Conservation (phyloP, 1,140 invertebrate genomes). For the Plodia interpunctella region DNA sequence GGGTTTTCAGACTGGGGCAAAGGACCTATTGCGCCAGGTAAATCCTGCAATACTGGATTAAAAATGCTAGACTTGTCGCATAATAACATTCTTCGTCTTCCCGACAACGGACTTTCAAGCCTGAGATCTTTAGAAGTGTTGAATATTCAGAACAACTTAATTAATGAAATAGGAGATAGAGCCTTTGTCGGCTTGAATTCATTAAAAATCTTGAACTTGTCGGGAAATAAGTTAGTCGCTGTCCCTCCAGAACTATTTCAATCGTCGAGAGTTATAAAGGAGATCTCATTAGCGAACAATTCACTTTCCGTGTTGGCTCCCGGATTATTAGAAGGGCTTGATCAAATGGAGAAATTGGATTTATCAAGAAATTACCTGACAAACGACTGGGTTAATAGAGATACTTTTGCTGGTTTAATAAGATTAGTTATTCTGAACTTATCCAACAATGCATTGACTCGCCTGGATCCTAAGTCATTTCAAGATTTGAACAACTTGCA, state of each 20-base stretch:
- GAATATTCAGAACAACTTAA: conserved; percentile 85
- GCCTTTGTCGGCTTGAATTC: conserved; percentile 83
- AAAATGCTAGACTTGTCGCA: conserved; percentile 85
- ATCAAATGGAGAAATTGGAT: conserved; percentile 87
- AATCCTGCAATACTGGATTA: conserved; percentile 81
- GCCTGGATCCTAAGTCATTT: conserved; percentile 86
- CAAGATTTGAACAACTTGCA: conserved; percentile 87
- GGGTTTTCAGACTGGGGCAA: conserved; percentile 85
- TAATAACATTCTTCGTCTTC: conserved; percentile 83
- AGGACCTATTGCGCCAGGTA: conserved; percentile 79
- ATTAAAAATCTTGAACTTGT: conserved; percentile 85
- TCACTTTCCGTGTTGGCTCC: conserved; percentile 87
- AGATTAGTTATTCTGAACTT: conserved; percentile 87
- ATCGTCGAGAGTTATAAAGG: conserved; percentile 82
- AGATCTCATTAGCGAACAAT: conserved; percentile 89
- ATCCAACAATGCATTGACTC: conserved; percentile 83
- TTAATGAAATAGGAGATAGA: conserved; percentile 84
- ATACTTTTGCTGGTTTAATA: conserved; percentile 87
- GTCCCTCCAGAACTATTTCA: conserved; percentile 88
- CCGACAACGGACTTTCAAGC: conserved; percentile 84
- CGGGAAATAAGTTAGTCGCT: conserved; percentile 86
- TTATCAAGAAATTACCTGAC: conserved; percentile 87
- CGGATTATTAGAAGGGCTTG: conserved; percentile 85
- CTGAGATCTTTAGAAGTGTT: conserved; percentile 82
- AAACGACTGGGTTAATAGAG: conserved; percentile 86